Conservation (phyloP, 1,140 invertebrate genomes). For the Cyrtorhinus lividipennis region DNA sequence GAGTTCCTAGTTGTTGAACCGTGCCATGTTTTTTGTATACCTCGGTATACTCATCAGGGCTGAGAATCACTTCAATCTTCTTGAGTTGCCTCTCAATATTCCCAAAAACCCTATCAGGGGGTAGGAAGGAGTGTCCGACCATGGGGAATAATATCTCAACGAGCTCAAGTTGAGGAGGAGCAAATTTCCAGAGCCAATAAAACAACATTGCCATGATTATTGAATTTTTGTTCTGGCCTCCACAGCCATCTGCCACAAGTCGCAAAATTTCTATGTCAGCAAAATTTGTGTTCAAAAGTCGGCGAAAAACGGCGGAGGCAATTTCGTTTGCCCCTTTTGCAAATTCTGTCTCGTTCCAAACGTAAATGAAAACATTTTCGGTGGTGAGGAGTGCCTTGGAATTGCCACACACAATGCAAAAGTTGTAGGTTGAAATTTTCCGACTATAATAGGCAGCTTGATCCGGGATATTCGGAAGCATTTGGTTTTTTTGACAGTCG, state of each 20-base stretch:
- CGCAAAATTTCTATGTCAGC: constrained; percentile 19
- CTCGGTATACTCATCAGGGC: constrained; percentile 8
- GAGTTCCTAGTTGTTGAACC: neutral
- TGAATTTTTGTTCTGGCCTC: constrained; percentile 28
- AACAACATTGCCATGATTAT: constrained; percentile 23
- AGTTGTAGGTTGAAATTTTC: constrained; percentile 29
- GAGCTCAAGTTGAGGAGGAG: neutral
- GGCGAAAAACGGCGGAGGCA: constrained; percentile 25
- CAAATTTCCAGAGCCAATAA: neutral
- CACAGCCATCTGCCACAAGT: constrained; percentile 25
- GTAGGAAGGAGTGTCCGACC: constrained; percentile 25
- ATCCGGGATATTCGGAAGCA: constrained; percentile 26
- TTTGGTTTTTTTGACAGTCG: constrained; percentile 31
- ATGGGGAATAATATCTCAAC: constrained; percentile 23
- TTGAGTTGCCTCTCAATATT: constrained; percentile 24
- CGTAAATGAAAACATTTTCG: constrained; percentile 25
- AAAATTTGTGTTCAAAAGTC: constrained; percentile 22
- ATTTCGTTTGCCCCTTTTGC: constrained; percentile 28
- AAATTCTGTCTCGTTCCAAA: constrained; percentile 26
- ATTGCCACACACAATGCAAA: constrained; percentile 26
- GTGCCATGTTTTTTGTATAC: neutral
- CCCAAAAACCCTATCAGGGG: constrained; percentile 27
- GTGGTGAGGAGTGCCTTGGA: constrained; percentile 24
- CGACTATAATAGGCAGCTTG: constrained; percentile 28
- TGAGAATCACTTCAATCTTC: constrained; percentile 21